Base-by-base conservation (phyloP, 2,797 vertebrate genomes). In the Mycteria americana region DNA sequence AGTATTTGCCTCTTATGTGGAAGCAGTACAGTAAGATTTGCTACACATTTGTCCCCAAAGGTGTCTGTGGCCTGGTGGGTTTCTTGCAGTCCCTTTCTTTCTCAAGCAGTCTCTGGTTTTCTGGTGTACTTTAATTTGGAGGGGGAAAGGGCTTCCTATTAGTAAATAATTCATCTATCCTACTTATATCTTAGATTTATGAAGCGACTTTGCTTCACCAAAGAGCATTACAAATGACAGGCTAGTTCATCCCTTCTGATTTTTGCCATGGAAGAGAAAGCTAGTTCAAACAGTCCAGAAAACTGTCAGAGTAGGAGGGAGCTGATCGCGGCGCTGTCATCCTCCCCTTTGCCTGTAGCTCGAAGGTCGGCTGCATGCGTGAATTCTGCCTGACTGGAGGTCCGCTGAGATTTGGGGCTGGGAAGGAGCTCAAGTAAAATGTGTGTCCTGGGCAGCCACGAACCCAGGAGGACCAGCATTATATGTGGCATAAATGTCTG, bases 161-260 rank as follows among this genome's bases (percentile, higher is more conserved):
- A 81, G 75, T 95, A 95, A 96, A 96, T 94, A 92, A 94, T 94
- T 94, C 13, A 95, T 93, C 75, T 91, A 60, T 68, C 72, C 64
- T 73, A 73, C 35, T 92, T 74, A 18, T 62, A 91, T 77, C 43
- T 93, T 72, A 74, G 88, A 92, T 97, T 85, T 89, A 89, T 95
- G 67, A 96, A 93, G 41, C 0, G 0, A 77, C 88, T 92, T 87
- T 83, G 0, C 39, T 89, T 90, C 77, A 95, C 75, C 90, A 93
- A 96, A 95, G 64, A 95, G 75, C 91, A 93, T 95, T 93, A 60
- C 41, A 94, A 93, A 95, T 85, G 35, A 88, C 57, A 59, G 86
- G 78, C 56, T 91, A 89, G 81, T 83, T 74, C 77, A 72, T 69
- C 75, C 50, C 62, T 68, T 92, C 68, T 87, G 88, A 85, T 62